Conservation (phyloP, 2,113 vertebrate genomes). For the Ceuthmochares aereus region DNA sequence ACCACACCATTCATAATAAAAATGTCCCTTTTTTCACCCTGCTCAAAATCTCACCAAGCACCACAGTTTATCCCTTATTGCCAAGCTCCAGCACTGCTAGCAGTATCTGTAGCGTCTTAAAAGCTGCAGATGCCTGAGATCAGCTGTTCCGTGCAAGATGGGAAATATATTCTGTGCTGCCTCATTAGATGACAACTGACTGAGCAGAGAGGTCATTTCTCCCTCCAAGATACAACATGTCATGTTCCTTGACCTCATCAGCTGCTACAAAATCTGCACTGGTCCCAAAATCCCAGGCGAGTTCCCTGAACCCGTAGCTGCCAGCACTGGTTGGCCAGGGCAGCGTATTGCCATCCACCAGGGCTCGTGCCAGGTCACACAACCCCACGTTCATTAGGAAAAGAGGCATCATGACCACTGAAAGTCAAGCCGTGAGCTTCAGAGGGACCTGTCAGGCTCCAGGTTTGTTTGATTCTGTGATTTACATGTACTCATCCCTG, state of each 20-base stretch:
- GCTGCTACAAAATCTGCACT: neutral
- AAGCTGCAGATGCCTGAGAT: rapidly evolving
- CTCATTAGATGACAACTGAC: neutral
- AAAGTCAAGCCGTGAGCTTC: neutral
- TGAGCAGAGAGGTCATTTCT: neutral
- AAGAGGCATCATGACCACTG: rapidly evolving
- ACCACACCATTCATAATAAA: neutral
- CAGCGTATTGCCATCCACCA: neutral
- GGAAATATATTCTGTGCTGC: rapidly evolving
- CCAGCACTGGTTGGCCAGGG: neutral
- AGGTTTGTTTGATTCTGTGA: neutral
- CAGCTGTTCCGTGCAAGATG: rapidly evolving
- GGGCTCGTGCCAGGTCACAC: rapidly evolving
- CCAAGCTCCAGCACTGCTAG: neutral
- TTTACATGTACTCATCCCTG: rapidly evolving
- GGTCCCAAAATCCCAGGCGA: neutral
- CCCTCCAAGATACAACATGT: neutral
- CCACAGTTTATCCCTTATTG: neutral
- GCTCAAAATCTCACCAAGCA: neutral
- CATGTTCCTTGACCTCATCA: neutral
- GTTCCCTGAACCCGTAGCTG: neutral
- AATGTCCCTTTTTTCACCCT: neutral
- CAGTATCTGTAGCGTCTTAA: neutral
- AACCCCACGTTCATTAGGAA: rapidly evolving
- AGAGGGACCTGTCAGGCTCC: neutral